Evolutionary conservation across 1,140 invertebrate genomes (phyloP), one percentile per base, ranked within the genome.

Genomic region (Catajapyx aquilonaris): DNA sequence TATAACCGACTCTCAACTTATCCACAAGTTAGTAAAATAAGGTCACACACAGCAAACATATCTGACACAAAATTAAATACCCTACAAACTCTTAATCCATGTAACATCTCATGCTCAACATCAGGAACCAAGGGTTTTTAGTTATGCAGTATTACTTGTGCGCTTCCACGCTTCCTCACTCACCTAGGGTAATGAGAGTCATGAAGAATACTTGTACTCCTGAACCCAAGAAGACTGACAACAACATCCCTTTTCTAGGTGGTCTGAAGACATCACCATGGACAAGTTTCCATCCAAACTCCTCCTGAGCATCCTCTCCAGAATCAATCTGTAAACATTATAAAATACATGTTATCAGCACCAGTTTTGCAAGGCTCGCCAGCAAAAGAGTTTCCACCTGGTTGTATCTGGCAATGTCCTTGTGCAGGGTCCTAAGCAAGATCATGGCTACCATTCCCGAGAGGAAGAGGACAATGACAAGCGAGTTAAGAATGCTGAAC

Each of bases 391-490:
- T 37, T 57, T 61, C 42, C 69, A 81, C 71, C 60, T 81, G 91
- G 65, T 97, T 98, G 54, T 98, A 98, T 52, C 94, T 66, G 13
- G 91, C 91, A 51, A 98, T 97, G 62, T 99, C 94, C 60, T 95
- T 94, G 54, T 97, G 91, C 21, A 99, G 61, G 15, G 93, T 98
- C 40, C 94, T 68, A 37, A 99, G 59, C 56, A 99, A 71, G 50
- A 98, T 98, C 91, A 98, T 97, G 9, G 91, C 94, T 10, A 97
- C 90, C 93, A 99, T 98, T 46, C 93, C 94, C 48, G 88, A 93
- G 4, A 87, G 58, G 52, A 88, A 86, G 3, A 86, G 57, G 11
- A 85, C 81, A 50, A 87, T 88, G 34, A 91, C 83, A 35, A 87
- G 57, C 0, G 84, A 87, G 56, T 88, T 88, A 11, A 88, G 57